Conservation (phyloP, 2,888 invertebrate genomes). For the Dromius quadrimaculatus region DNA sequence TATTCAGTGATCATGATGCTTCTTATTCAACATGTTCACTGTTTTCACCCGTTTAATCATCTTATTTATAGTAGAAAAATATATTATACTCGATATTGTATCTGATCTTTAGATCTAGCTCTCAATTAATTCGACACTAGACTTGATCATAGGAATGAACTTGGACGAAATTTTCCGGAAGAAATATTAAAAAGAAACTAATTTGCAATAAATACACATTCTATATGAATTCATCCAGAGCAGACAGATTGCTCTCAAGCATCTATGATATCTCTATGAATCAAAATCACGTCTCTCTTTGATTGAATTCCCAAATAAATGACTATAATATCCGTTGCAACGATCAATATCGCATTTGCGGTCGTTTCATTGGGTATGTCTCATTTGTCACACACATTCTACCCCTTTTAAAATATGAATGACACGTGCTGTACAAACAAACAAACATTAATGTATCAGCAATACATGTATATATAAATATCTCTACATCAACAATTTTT, state of each 20-base stretch:
- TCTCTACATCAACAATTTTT: too few relatives aligned
- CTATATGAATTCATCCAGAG: slow-evolving; percentile 41
- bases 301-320: slow-evolving; percentile 51
- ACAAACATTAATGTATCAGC: too few relatives aligned
- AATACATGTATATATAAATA: too few relatives aligned
- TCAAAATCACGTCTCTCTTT: slow-evolving; percentile 48
- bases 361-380: slow-evolving; percentile 44
- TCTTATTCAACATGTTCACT: too few relatives aligned
- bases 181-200: neutral
- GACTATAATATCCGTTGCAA: slow-evolving; percentile 50
- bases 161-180: too few relatives aligned
- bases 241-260: slow-evolving; percentile 39
- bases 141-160: too few relatives aligned
- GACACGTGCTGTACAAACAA: neutral
- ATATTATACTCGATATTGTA: too few relatives aligned
- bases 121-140: too few relatives aligned
- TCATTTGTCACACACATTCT: slow-evolving; percentile 44
- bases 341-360: slow-evolving; percentile 50
- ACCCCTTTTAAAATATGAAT: slow-evolving; percentile 18
- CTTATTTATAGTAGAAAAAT: too few relatives aligned
- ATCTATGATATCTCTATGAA: slow-evolving; percentile 46
- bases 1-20: too few relatives aligned
- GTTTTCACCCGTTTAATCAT: too few relatives aligned
- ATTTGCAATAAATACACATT: slow-evolving; percentile 21
- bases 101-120: too few relatives aligned